phyloP scores from a whole-genome alignment of 2,113 vertebrate species.

The Alethe castanea region DNA sequence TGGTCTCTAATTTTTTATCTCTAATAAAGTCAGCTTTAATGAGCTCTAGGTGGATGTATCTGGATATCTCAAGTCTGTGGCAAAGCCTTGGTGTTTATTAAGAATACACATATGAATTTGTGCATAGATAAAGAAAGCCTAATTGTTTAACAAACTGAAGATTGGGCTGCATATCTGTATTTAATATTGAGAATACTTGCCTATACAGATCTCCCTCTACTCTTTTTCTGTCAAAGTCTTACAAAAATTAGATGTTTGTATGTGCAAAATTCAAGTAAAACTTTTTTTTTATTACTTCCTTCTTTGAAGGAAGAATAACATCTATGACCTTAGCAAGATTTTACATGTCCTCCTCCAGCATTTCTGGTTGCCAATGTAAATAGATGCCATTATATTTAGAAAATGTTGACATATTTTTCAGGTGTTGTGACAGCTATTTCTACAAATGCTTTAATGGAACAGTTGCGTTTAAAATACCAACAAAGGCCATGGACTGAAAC shows the following conservation, averaged over 20 bases:
- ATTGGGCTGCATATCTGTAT: background rate
- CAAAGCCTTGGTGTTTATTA: background rate
- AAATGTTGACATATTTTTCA: constrained; percentile 20
- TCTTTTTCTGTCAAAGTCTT: background rate
- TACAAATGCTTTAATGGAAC: constrained; percentile 58
- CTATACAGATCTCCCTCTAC: background rate
- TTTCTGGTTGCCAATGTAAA: background rate
- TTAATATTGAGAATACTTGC: background rate
- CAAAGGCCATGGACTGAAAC: constrained; percentile 83
- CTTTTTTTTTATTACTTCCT: background rate
- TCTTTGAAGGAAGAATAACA: background rate
- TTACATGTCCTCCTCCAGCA: background rate
- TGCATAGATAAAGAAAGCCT: background rate
- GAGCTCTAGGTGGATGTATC: background rate
- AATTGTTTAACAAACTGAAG: background rate
- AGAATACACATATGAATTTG: background rate
- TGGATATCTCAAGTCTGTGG: background rate
- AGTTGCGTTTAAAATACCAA: constrained; percentile 75
- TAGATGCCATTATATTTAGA: background rate
- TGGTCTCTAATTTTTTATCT: background rate
- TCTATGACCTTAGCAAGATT: background rate
- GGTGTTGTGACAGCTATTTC: background rate
- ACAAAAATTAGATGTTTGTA: background rate
- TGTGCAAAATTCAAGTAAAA: background rate
- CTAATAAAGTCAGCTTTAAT: background rate